Evolutionary conservation across 2,888 invertebrate species (phyloP).

Genomic region (Alsophila aescularia): DNA sequence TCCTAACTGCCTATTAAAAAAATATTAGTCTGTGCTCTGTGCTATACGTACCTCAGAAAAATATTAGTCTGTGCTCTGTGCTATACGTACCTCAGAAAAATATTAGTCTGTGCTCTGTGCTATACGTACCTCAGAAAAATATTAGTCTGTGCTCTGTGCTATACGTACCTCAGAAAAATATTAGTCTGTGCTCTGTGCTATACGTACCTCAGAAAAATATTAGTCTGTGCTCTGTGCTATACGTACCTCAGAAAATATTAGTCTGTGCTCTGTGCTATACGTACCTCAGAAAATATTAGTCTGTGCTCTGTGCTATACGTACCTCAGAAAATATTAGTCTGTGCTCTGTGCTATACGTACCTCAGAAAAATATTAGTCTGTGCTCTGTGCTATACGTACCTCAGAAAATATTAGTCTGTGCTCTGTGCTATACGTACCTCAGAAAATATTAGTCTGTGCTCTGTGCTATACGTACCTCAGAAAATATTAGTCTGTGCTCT

Average conservation of each 20-base stretch:
- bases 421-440: no score
- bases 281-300: neutral
- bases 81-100: neutral
- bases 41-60: no score
- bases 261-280: neutral
- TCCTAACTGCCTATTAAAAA: neutral
- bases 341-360: no score
- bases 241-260: neutral
- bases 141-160: no score
- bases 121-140: neutral
- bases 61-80: neutral
- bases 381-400: no score
- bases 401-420: neutral
- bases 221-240: no score
- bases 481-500: neutral
- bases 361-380: neutral
- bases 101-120: neutral
- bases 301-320: no score
- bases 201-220: neutral
- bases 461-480: no score
- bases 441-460: no score
- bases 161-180: neutral
- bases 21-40: neutral
- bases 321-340: neutral
- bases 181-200: neutral